These are phyloP conservation scores for Thaleichthys pacificus DNA, from an alignment of 2,797 vertebrate species.

Conservation along the genomic window DNA sequence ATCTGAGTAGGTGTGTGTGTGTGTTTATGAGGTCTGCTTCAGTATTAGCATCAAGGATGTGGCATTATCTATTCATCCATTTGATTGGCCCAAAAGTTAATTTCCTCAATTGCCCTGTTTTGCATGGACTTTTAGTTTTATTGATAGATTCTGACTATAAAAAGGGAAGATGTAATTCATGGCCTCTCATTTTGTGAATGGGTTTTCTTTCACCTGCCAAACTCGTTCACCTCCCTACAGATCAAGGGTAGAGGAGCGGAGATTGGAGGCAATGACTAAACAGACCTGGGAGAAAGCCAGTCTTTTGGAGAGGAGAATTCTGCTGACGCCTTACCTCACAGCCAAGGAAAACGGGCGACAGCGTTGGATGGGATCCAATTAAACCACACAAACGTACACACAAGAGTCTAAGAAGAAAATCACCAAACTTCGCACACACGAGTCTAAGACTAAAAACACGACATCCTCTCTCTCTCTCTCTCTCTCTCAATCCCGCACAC, in stretches of 20 bases:
- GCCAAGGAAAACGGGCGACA: not conserved
- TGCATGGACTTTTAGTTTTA: no score
- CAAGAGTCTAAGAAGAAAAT: not conserved
- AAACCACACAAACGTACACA: not conserved
- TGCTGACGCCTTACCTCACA: not conserved
- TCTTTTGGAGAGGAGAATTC: not conserved
- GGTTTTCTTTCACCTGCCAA: not conserved
- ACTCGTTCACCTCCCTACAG: not conserved
- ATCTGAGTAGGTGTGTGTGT: no score
- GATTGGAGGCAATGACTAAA: not conserved
- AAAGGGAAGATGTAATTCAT: no score
- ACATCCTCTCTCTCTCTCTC: no score
- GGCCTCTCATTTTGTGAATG: not conserved
- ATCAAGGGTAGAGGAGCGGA: not conserved
- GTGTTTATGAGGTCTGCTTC: no score
- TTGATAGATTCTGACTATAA: no score
- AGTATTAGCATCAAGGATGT: no score
- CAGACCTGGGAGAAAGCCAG: not conserved
- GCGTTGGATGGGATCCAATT: not conserved
- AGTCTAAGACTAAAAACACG: not conserved
- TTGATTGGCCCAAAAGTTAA: not conserved
- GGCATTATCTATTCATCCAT: no score
- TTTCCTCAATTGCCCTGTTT: not conserved
- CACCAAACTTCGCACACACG: not conserved
- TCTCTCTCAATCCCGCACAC: no score